Conservation (phyloP, 2,888 invertebrate genomes). For the Drosophila meridiana region DNA sequence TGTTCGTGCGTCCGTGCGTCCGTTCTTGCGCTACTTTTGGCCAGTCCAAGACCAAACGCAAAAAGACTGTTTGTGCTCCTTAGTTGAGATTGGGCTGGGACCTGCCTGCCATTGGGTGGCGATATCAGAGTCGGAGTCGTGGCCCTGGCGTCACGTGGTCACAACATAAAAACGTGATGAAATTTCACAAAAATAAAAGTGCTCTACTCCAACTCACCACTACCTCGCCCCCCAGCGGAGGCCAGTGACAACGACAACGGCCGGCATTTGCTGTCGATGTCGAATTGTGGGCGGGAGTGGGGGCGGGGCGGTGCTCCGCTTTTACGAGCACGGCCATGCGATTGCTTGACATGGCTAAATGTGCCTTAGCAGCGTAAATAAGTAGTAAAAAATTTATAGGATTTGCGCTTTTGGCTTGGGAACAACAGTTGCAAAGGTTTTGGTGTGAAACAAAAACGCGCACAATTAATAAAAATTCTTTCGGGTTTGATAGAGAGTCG, state of each 20-base stretch:
- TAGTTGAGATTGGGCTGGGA: constrained; percentile 47
- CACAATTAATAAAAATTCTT: constrained; percentile 68
- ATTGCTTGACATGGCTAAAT: constrained; percentile 80
- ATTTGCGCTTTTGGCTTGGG: constrained; percentile 50
- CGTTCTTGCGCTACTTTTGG: constrained; percentile 29
- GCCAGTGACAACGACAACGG: constrained; percentile 68
- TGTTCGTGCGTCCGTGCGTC: constrained; percentile 39
- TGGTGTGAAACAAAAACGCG: constrained; percentile 56
- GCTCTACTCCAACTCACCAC: constrained; percentile 37
- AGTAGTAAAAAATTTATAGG: constrained; percentile 82
- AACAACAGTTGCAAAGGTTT: constrained; percentile 71
- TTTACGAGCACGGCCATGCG: constrained; percentile 73
- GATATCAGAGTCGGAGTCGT: constrained; percentile 53
- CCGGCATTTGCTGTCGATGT: constrained; percentile 61
- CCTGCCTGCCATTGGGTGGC: constrained; percentile 36
- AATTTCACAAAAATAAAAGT: constrained; percentile 83
- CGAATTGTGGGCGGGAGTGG: constrained; percentile 37
- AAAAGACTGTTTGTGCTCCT: constrained; percentile 39
- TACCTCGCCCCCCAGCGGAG: not conserved
- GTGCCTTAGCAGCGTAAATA: constrained; percentile 81
- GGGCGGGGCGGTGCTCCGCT: constrained; percentile 34
- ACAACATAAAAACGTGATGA: constrained; percentile 85
- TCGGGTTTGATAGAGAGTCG: not conserved
- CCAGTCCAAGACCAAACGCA: constrained; percentile 43
- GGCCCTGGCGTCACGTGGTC: constrained; percentile 85